Evolutionary conservation across 2,888 invertebrate genomes (phyloP), one percentile per base, ranked within the genome.

Genomic region (Margaritifera margaritifera): DNA sequence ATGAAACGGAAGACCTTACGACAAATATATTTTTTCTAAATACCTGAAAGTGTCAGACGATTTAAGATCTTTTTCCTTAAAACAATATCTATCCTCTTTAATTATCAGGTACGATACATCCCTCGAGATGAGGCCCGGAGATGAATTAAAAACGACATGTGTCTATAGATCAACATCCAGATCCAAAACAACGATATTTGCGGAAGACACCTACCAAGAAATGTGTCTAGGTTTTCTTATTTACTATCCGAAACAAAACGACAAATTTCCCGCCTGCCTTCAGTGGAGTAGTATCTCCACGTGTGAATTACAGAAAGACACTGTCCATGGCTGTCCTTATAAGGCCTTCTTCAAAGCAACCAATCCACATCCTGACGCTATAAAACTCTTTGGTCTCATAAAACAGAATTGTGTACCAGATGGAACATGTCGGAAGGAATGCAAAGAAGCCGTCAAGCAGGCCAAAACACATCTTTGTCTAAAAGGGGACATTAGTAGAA

Each of bases 171-270:
- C 70, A n/a, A 60, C 54, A 19, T n/a, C 25, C 1, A 62, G 74
- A 53, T 62, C 74, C 0, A 15, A 25, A 1, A 57, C 59, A 11
- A 68, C 69, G 20, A n/a, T 66, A 8, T 81, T 67, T 59, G 84
- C 83, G 8, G 78, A 81, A 20, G 82, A 65, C 15, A 80, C 83
- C 1, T 72, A 70, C 0, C 80, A 84, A 31, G 84, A 84, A 57
- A 83, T 84, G 84, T 84, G 84, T 57, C 74, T 71, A 60, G 78
- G 78, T 24, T 83, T 79, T 69, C 60, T 84, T 25, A 80, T 77
- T 18, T 82, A 81, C 64, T 84, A 79, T 65, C 83, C 84, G 1
- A 59, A 68, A 24, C 73, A 74, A 62, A 71, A 66, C 8, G 52
- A 78, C 15, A 27, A 53, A 6, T 59, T 64, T 15, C 73, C 74